These are phyloP conservation scores for Cistogaster globosa DNA, from an alignment of 2,888 invertebrate species.

Conservation along the genomic window DNA sequence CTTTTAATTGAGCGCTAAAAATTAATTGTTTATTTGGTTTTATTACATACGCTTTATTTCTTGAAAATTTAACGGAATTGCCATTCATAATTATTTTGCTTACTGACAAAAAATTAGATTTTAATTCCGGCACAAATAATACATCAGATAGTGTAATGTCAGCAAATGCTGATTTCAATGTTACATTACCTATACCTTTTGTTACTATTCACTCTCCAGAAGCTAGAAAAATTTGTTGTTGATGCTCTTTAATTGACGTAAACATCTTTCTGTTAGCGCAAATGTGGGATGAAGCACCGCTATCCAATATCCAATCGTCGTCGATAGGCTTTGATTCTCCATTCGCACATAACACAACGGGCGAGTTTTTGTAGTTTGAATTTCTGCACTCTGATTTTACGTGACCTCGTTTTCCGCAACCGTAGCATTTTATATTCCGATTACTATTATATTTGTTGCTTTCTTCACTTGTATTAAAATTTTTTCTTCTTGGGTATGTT, in stretches of 20 bases:
- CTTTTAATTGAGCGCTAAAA: constrained; percentile 30
- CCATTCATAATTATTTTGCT: constrained; percentile 56
- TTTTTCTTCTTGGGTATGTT: background rate
- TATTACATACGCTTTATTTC: constrained; percentile 36
- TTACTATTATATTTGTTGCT: constrained; percentile 17
- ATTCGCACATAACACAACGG: constrained; percentile 33
- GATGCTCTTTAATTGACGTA: constrained; percentile 22
- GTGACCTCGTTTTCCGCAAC: constrained; percentile 26
- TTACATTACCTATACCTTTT: constrained; percentile 44
- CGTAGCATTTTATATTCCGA: constrained; percentile 20
- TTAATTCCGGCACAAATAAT: constrained; percentile 52
- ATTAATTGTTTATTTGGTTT: constrained; percentile 18
- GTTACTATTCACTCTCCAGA: constrained; percentile 43
- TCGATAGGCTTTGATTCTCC: background rate
- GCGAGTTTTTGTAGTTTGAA: background rate
- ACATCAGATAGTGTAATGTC: constrained; percentile 47
- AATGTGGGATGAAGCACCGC: constrained; percentile 54
- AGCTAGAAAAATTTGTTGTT: constrained; percentile 35
- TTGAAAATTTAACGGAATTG: constrained; percentile 38
- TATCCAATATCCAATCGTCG: constrained; percentile 39
- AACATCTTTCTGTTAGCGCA: constrained; percentile 25
- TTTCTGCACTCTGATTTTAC: constrained; percentile 25
- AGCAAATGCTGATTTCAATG: constrained; percentile 31
- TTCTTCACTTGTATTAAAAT: background rate
- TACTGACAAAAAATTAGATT: constrained; percentile 58